Conservation (phyloP, 2,888 invertebrate species). For the Ellobium chinense region DNA sequence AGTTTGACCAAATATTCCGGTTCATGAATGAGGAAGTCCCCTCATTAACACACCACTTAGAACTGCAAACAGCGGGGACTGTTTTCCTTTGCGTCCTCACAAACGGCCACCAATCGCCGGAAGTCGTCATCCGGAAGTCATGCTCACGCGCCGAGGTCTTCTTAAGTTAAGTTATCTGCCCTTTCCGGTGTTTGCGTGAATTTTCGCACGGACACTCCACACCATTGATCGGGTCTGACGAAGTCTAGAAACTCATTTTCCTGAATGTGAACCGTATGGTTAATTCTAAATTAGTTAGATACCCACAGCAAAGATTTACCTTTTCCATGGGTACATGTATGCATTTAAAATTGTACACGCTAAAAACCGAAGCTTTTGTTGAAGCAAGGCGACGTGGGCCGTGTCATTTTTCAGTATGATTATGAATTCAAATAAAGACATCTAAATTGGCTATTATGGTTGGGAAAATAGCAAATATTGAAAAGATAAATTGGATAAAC, state of each 20-base stretch:
- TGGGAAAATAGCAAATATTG: slow-evolving; percentile 1
- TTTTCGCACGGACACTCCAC: slow-evolving; percentile 9
- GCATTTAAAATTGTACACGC: too few species aligned
- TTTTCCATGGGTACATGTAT: too few species aligned
- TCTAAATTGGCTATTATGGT: too few species aligned
- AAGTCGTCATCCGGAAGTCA: slow-evolving; percentile 37
- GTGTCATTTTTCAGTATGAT: too few species aligned
- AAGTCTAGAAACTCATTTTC: too few species aligned
- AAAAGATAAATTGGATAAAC: slow-evolving; percentile 12
- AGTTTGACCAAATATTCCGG: slow-evolving; percentile 33
- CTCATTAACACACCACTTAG: slow-evolving; percentile 38
- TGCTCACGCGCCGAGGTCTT: slow-evolving; percentile 39
- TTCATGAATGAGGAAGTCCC: slow-evolving; percentile 2
- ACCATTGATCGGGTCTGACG: too few species aligned
- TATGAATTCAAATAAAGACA: too few species aligned
- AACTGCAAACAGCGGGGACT: slow-evolving; percentile 15
- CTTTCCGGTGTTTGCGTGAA: slow-evolving; percentile 28
- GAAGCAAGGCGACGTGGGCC: too few species aligned
- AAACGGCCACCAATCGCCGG: slow-evolving; percentile 31
- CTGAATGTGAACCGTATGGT: too few species aligned
- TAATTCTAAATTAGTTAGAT: too few species aligned
- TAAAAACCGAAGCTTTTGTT: too few species aligned
- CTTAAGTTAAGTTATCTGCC: slow-evolving; percentile 13
- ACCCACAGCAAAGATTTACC: too few species aligned
- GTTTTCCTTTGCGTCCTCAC: slow-evolving; percentile 36